phyloP scores from a whole-genome alignment of 2,113 vertebrate genomes.

The Menidia beryllina region DNA sequence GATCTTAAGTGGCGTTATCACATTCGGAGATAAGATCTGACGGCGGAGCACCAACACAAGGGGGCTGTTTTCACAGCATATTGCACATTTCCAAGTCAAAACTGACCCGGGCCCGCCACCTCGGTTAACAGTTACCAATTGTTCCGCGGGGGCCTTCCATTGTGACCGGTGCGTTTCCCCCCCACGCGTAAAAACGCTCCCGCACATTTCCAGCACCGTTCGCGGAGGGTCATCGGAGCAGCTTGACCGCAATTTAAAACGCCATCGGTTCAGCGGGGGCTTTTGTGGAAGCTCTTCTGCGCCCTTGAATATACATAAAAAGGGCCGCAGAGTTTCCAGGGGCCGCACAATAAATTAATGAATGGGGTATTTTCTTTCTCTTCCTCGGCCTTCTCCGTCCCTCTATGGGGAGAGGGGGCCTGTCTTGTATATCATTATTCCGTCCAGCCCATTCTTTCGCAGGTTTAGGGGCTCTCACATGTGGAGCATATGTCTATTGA shows the following conservation, averaged over 20 bases:
- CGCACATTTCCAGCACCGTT: conserved; percentile 63
- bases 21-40: conserved; percentile 77
- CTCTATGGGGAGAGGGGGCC: conserved; percentile 63
- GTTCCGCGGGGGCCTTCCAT: conserved; percentile 55
- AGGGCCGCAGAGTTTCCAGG: conserved; percentile 73
- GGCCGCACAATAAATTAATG: conserved; percentile 79
- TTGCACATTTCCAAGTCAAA: conserved; percentile 78
- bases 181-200: conserved; percentile 62
- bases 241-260: conserved; percentile 82
- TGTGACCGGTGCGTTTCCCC: conserved; percentile 45
- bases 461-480: conserved; percentile 81
- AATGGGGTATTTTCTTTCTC: conserved; percentile 74
- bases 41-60: conserved; percentile 58
- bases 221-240: conserved; percentile 76
- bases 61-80: conserved; percentile 77
- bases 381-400: conserved; percentile 46
- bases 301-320: conserved; percentile 83
- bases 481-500: conserved; percentile 89
- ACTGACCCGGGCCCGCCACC: conserved; percentile 59
- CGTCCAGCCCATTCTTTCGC: conserved; percentile 77
- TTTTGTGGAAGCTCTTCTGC: conserved; percentile 80
- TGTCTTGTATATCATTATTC: conserved; percentile 83
- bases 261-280: conserved; percentile 72
- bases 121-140: conserved; percentile 68
- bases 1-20: conserved; percentile 80